A percentile compares a stretch with the other conserved stretches of the same genome.
phyloP scores from a whole-genome alignment of 2,113 vertebrate species.

The Microcebus murinus region DNA sequence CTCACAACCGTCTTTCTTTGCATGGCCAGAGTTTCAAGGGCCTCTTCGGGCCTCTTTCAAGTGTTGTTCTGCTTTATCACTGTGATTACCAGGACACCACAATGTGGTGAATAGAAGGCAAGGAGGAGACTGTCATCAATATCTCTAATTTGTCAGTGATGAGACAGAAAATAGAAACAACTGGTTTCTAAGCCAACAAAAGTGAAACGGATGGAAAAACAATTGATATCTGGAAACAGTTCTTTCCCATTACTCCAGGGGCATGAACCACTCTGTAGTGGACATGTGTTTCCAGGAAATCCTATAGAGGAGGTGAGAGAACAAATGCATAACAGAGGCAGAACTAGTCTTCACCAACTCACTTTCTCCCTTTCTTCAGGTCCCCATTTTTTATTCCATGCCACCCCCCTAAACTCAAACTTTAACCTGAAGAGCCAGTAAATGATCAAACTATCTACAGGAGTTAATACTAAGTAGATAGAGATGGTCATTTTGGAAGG shows the following conservation, averaged over 20 bases:
- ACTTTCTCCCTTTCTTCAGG: neutral
- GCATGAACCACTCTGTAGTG: neutral
- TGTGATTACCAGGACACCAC: neutral
- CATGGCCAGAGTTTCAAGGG: neutral
- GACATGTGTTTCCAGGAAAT: neutral
- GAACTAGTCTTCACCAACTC: neutral
- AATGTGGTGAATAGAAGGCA: neutral
- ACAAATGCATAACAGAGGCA: neutral
- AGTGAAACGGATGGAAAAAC: neutral
- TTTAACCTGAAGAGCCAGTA: neutral
- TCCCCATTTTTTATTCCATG: neutral
- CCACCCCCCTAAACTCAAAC: neutral
- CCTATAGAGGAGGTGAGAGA: neutral
- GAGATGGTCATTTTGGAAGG: neutral
- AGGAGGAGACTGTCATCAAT: neutral
- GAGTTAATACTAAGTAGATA: neutral
- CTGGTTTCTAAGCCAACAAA: neutral
- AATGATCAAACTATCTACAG: neutral
- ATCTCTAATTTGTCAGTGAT: constrained; percentile 5
- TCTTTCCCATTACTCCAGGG: neutral
- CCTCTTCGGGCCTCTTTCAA: neutral
- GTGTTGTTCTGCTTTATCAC: no score
- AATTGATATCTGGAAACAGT: neutral
- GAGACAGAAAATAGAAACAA: neutral
- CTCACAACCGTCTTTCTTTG: neutral